These are phyloP conservation scores for Phthorimaea operculella DNA, from an alignment of 1,140 invertebrate genomes.

Conservation along the genomic window DNA sequence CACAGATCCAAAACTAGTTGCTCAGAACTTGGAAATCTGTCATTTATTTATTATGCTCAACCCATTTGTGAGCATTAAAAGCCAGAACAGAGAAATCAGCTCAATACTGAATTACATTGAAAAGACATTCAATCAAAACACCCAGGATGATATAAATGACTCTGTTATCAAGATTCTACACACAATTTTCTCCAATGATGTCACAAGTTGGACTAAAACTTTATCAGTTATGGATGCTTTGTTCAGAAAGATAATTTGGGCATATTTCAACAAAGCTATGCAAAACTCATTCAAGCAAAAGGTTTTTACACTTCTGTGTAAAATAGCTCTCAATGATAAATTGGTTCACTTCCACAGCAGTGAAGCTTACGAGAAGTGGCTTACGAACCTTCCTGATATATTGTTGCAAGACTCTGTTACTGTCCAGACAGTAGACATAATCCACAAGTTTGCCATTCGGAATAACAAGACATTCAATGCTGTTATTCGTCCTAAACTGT, in stretches of 20 bases:
- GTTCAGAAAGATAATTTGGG: slow-evolving; percentile 53
- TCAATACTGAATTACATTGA: slow-evolving; percentile 59
- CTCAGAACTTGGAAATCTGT: slow-evolving; percentile 68
- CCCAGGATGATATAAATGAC: slow-evolving; percentile 31
- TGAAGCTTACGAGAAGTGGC: slow-evolving; percentile 53
- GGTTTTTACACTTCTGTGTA: slow-evolving; percentile 59
- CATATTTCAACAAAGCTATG: slow-evolving; percentile 49
- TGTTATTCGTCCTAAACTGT: slow-evolving; percentile 47
- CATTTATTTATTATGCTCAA: slow-evolving; percentile 63
- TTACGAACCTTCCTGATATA: slow-evolving; percentile 59
- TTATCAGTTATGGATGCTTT: slow-evolving; percentile 40
- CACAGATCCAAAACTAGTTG: slow-evolving; percentile 60
- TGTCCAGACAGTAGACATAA: slow-evolving; percentile 51
- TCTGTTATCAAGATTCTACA: slow-evolving; percentile 52
- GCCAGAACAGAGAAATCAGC: slow-evolving; percentile 38
- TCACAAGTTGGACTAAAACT: slow-evolving; percentile 47
- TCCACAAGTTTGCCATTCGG: slow-evolving; percentile 56
- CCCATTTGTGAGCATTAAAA: slow-evolving; percentile 48
- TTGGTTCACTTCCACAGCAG: slow-evolving; percentile 46
- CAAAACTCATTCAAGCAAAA: slow-evolving; percentile 44
- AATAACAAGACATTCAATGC: slow-evolving; percentile 54
- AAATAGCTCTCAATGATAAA: slow-evolving; percentile 56
- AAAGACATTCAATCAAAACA: slow-evolving; percentile 46
- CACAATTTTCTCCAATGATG: slow-evolving; percentile 47
- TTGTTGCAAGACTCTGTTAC: slow-evolving; percentile 49